Conservation (phyloP, 2,797 vertebrate species). For the Bradypodion pumilum region DNA sequence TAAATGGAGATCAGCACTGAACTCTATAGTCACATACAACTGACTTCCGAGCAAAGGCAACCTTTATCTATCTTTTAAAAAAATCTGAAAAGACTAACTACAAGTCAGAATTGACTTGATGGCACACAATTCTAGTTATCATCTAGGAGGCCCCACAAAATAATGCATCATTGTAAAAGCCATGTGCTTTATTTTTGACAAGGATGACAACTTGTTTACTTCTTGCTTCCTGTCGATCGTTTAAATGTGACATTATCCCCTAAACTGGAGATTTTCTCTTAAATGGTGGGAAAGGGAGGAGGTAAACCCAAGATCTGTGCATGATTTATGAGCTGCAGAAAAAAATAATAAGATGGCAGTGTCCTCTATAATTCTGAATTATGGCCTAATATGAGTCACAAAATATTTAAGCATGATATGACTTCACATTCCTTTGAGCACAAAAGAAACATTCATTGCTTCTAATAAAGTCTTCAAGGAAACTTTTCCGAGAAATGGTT, state of each 20-base stretch:
- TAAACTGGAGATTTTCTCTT: neutral
- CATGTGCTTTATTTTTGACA: neutral
- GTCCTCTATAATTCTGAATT: slow-evolving; percentile 38
- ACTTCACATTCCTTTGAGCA: slow-evolving; percentile 68
- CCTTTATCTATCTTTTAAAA: too few relatives aligned
- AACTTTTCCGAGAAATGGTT: slow-evolving; percentile 69
- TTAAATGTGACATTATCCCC: neutral
- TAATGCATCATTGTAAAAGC: neutral
- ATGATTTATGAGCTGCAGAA: neutral
- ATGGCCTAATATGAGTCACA: slow-evolving; percentile 24
- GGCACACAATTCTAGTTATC: too few relatives aligned
- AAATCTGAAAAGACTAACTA: too few relatives aligned
- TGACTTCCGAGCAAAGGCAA: too few relatives aligned
- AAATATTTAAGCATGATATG: slow-evolving; percentile 32
- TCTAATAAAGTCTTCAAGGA: slow-evolving; percentile 65
- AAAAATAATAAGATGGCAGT: slow-evolving; percentile 23
- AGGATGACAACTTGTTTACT: neutral
- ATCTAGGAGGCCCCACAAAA: neutral
- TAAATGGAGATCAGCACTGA: too few relatives aligned
- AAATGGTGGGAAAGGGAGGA: neutral
- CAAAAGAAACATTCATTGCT: slow-evolving; percentile 74
- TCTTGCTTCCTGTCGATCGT: neutral
- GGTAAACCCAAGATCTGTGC: neutral
- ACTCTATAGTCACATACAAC: too few relatives aligned
- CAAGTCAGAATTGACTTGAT: too few relatives aligned